phyloP scores from a whole-genome alignment of 2,888 invertebrate species.

The Stenurella melanura region DNA sequence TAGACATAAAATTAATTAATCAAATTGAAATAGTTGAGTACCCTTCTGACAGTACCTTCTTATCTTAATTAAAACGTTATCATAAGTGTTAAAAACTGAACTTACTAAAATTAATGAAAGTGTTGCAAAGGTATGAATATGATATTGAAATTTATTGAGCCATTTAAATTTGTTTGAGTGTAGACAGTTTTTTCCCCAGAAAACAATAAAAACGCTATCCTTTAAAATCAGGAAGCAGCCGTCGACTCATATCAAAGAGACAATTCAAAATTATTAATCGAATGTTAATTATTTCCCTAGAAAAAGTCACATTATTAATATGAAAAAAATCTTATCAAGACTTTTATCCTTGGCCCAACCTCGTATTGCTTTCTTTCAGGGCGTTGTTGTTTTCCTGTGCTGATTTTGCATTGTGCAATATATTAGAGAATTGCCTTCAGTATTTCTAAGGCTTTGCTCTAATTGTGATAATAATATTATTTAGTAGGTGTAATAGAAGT shows the following conservation, averaged over 20 bases:
- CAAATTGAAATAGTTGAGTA: no score
- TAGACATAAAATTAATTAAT: no score
- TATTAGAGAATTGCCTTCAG: constrained; percentile 17
- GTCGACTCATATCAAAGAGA: not conserved
- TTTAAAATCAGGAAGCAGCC: not conserved
- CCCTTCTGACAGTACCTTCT: no score
- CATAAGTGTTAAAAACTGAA: no score
- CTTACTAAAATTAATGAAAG: no score
- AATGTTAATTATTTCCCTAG: constrained; percentile 35
- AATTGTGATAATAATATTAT: constrained; percentile 8
- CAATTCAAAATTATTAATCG: not conserved
- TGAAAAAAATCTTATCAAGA: constrained; percentile 49
- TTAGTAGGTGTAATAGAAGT: not conserved
- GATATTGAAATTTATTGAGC: no score
- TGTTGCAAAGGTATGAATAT: no score
- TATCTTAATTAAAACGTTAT: no score
- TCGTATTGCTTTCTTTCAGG: constrained; percentile 51
- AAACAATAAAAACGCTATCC: no score
- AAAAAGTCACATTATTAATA: constrained; percentile 45
- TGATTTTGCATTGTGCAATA: constrained; percentile 47
- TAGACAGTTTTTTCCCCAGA: no score
- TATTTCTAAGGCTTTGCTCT: constrained; percentile 21
- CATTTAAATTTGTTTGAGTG: no score
- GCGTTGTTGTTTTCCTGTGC: constrained; percentile 48
- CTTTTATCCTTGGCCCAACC: constrained; percentile 51